Evolutionary conservation across 2,888 invertebrate species (phyloP).

Genomic region (Endomychus coccineus): DNA sequence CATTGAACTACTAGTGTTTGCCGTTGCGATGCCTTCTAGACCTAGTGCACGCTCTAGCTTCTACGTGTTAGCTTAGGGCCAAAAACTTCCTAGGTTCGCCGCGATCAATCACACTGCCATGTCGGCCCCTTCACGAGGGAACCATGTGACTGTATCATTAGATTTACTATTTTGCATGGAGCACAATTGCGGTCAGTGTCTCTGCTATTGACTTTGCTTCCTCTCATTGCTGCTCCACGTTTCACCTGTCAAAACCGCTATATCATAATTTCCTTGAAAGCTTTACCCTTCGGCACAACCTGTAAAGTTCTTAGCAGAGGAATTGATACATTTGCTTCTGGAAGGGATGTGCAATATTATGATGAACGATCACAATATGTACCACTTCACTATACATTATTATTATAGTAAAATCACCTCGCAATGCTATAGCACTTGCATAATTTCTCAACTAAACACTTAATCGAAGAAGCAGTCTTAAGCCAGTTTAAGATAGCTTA

Average conservation of each 20-base stretch:
- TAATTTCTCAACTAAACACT: no score
- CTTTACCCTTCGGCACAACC: slow-evolving; percentile 12
- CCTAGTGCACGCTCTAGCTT: slow-evolving; percentile 30
- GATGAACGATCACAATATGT: neutral
- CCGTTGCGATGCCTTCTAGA: slow-evolving; percentile 13
- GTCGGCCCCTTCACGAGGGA: slow-evolving; percentile 47
- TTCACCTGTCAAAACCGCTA: neutral
- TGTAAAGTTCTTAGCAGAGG: slow-evolving; percentile 38
- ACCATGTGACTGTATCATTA: slow-evolving; percentile 62
- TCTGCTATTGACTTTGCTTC: slow-evolving; percentile 48
- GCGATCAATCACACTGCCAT: slow-evolving; percentile 17
- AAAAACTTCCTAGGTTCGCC: slow-evolving; percentile 9
- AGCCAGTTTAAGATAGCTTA: no score
- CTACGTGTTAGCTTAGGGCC: slow-evolving; percentile 14
- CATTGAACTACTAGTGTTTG: slow-evolving; percentile 5
- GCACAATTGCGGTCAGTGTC: slow-evolving; percentile 49
- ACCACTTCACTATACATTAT: neutral
- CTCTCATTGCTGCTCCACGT: slow-evolving; percentile 16
- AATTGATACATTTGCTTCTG: slow-evolving; percentile 34
- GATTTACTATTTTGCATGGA: slow-evolving; percentile 79
- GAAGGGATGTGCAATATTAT: slow-evolving; percentile 38
- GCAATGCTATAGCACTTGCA: no score
- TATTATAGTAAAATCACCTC: slow-evolving; percentile 1
- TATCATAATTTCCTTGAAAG: neutral
- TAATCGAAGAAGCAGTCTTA: no score